A percentile compares a stretch with the other conserved stretches of the same genome.
Conservation (phyloP, 1,140 invertebrate genomes). For the Pentalonia nigronervosa region DNA sequence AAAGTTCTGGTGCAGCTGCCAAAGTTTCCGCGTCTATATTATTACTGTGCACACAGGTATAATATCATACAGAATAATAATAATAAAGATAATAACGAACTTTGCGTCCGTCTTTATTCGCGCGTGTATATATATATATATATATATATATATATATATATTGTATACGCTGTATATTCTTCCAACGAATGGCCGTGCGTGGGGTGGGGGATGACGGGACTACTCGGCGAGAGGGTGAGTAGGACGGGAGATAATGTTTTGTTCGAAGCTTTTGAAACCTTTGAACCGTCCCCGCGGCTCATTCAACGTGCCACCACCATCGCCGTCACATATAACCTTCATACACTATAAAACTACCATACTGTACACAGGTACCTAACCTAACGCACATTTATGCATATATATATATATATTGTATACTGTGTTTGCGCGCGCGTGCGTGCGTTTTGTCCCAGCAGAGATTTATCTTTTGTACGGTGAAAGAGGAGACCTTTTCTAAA, state of each 20-base stretch:
- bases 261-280: slow-evolving; percentile 47
- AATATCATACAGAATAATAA: not conserved
- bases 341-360: not conserved
- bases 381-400: not conserved
- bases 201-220: not conserved
- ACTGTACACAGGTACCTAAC: not conserved
- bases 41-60: not conserved
- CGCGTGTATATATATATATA: not conserved
- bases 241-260: slow-evolving; percentile 19
- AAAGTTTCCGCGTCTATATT: not conserved
- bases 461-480: slow-evolving; percentile 38
- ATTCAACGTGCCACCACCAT: not conserved
- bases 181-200: not conserved
- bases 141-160: not conserved
- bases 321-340: not conserved
- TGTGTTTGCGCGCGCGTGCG: not conserved
- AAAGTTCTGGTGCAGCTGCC: not conserved
- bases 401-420: not conserved
- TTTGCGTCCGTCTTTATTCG: not conserved
- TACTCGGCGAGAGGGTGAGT: not conserved
- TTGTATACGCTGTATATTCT: not conserved
- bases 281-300: slow-evolving; percentile 11
- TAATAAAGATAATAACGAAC: not conserved
- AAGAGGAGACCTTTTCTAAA: slow-evolving; percentile 32
- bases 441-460: not conserved